These are phyloP conservation scores for Pocillopora grandis DNA, from an alignment of 92 coral and sea anemone genomes.

Conservation along the genomic window DNA sequence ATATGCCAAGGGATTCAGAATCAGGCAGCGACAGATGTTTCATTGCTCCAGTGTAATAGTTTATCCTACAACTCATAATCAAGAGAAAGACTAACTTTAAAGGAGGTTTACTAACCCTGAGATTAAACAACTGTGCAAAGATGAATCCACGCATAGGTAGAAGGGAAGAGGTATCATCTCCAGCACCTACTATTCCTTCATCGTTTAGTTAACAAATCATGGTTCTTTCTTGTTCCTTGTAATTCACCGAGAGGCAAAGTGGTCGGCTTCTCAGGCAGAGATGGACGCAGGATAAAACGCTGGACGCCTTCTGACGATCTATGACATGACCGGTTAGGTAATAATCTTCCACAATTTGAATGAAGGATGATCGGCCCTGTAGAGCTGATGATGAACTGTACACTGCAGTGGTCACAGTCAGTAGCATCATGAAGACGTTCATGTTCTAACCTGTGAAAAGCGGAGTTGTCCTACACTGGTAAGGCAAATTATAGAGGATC, in stretches of 20 bases:
- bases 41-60: too few species aligned
- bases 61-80: conserved; percentile 1
- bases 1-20: too few species aligned
- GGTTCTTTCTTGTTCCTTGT: background rate
- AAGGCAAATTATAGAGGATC: too few species aligned
- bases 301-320: background rate
- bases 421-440: background rate
- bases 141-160: too few species aligned
- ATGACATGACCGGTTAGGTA: background rate
- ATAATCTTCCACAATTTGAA: background rate
- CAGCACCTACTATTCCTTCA: background rate
- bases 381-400: background rate
- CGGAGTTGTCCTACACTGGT: too few species aligned
- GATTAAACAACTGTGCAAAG: background rate
- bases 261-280: background rate
- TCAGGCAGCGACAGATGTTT: too few species aligned
- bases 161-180: too few species aligned
- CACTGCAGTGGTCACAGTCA: background rate
- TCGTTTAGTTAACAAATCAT: background rate
- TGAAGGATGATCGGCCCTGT: background rate
- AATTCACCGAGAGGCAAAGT: background rate
- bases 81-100: conserved; percentile 3
- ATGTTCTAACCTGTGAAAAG: background rate
- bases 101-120: too few species aligned
- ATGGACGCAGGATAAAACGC: background rate